Conservation (phyloP, 2,797 vertebrate genomes). For the Gephyroberyx darwinii region DNA sequence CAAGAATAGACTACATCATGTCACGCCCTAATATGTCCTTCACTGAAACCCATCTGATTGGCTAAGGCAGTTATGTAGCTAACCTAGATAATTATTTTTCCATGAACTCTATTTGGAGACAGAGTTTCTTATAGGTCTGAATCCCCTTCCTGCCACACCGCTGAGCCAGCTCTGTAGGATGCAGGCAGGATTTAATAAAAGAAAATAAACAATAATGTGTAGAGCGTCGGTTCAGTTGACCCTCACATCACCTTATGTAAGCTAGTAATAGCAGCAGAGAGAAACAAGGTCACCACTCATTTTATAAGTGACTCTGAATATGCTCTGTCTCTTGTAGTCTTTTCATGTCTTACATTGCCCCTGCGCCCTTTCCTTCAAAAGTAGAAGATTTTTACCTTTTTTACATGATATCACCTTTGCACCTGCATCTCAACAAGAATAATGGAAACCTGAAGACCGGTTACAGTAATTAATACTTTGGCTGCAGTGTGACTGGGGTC, state of each 20-base stretch:
- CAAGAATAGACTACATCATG: background rate
- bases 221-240: constrained; percentile 16
- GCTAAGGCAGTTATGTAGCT: too few relatives aligned
- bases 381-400: background rate
- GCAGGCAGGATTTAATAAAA: constrained; percentile 50
- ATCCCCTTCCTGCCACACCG: constrained; percentile 25
- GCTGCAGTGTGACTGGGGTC: constrained; percentile 46
- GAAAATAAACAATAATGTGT: constrained; percentile 46
- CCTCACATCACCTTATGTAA: constrained; percentile 26
- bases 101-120: constrained; percentile 53
- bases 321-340: background rate
- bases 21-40: too few relatives aligned
- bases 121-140: constrained; percentile 36
- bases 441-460: too few relatives aligned
- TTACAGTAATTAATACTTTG: constrained; percentile 10
- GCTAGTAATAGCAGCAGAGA: constrained; percentile 13
- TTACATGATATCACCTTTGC: background rate
- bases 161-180: constrained; percentile 30
- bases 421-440: background rate
- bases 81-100: constrained; percentile 40
- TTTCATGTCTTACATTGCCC: background rate
- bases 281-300: constrained; percentile 4
- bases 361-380: constrained; percentile 3
- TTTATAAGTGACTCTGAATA: background rate
- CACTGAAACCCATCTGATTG: too few relatives aligned